Evolutionary conservation across 2,888 invertebrate genomes (phyloP).

Genomic region (Octodonta nipae): DNA sequence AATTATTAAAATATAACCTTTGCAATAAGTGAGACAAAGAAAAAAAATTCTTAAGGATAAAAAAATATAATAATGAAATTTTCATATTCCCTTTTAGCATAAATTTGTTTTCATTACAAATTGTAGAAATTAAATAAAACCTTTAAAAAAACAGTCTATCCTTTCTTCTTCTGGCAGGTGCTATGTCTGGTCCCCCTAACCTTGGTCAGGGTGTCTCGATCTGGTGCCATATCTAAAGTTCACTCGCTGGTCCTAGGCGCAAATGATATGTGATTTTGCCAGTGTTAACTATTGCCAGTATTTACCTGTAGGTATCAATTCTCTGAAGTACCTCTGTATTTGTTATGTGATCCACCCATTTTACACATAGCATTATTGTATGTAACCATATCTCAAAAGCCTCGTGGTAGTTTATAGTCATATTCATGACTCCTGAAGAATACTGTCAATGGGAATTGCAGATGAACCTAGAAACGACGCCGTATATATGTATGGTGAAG

Average conservation of each 20-base stretch:
- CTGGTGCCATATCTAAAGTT: neutral
- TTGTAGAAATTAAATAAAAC: no score
- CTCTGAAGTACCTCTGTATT: conserved; percentile 1
- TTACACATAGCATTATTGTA: neutral
- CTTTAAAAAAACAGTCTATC: neutral
- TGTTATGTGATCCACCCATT: neutral
- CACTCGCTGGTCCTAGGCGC: neutral
- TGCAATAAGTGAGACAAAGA: no score
- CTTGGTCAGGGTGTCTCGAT: neutral
- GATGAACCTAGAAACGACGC: no score
- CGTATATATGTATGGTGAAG: no score
- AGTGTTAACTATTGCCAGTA: neutral
- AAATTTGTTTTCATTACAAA: no score
- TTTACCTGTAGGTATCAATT: conserved; percentile 1
- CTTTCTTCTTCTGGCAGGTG: neutral
- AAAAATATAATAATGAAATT: no score
- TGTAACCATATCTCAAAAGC: conserved; percentile 1
- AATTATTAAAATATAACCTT: no score
- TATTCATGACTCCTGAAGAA: conserved; percentile 1
- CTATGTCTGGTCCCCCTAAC: neutral
- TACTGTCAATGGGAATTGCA: no score
- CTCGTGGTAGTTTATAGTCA: neutral
- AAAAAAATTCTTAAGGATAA: no score
- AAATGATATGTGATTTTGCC: neutral
- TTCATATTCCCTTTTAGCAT: no score